Percentiles rank a stretch among this genome's conserved stretches.
phyloP scores from a whole-genome alignment of 2,888 invertebrate species.

The Eristalis arbustorum region DNA sequence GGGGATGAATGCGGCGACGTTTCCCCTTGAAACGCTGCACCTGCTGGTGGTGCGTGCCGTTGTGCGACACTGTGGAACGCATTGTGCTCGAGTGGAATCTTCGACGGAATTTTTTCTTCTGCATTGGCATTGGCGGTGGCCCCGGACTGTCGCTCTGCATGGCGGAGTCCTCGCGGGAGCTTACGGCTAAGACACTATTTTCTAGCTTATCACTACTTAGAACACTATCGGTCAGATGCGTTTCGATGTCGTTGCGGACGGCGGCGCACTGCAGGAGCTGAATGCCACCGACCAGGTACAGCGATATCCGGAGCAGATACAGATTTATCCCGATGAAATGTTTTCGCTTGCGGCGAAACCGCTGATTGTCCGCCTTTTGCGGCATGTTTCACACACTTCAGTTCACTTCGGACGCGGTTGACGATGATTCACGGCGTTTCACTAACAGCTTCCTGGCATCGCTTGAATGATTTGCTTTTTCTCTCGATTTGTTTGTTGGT shows the following conservation, averaged over 20 bases:
- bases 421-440: background rate
- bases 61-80: slow-evolving; percentile 3
- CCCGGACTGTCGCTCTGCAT: slow-evolving; percentile 59
- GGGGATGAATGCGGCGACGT: slow-evolving; percentile 55
- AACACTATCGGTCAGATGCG: slow-evolving; percentile 60
- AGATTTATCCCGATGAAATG: slow-evolving; percentile 68
- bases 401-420: background rate
- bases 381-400: slow-evolving; percentile 40
- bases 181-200: slow-evolving; percentile 36
- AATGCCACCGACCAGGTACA: slow-evolving; percentile 72
- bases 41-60: slow-evolving; percentile 17
- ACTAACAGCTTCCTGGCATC: background rate
- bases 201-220: slow-evolving; percentile 49
- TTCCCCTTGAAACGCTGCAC: slow-evolving; percentile 61
- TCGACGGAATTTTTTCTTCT: slow-evolving; percentile 55
- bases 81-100: slow-evolving; percentile 46
- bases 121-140: slow-evolving; percentile 18
- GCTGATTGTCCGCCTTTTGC: slow-evolving; percentile 57
- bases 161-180: slow-evolving; percentile 15
- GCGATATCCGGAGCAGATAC: slow-evolving; percentile 61
- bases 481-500: background rate
- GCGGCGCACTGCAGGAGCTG: slow-evolving; percentile 26
- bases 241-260: slow-evolving; percentile 33
- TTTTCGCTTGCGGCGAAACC: slow-evolving; percentile 70
- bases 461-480: background rate